phyloP scores from a whole-genome alignment of 2,113 vertebrate genomes.

The Lepus timidus region DNA sequence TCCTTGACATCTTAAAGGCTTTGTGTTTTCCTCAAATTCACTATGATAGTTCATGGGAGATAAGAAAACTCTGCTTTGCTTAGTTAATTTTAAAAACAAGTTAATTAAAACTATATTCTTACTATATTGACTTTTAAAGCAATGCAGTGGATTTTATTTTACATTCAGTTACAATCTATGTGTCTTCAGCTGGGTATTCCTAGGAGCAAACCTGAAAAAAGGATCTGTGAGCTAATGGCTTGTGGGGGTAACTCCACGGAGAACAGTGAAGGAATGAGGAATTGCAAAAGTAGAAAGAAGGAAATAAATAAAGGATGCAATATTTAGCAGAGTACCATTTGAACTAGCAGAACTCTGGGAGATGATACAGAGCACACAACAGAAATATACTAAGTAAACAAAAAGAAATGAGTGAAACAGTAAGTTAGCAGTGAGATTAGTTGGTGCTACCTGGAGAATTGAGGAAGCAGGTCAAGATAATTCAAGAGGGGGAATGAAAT shows the following conservation, averaged over 20 bases:
- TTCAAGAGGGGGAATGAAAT: background rate
- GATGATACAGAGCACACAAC: background rate
- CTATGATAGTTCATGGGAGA: background rate
- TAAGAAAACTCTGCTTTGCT: background rate
- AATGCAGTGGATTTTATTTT: background rate
- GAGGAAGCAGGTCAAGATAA: background rate
- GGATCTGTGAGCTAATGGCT: background rate
- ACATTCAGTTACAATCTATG: background rate
- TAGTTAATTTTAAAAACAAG: background rate
- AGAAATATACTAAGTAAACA: background rate
- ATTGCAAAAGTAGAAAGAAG: background rate
- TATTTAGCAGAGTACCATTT: background rate
- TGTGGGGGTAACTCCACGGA: background rate
- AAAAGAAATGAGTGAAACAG: background rate
- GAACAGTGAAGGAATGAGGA: background rate
- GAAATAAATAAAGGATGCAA: background rate
- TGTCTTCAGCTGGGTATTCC: background rate
- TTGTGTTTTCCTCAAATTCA: slow-evolving; percentile 11
- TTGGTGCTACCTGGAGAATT: background rate
- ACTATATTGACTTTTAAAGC: background rate
- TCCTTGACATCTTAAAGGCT: background rate
- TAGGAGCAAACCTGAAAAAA: background rate
- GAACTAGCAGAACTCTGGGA: background rate
- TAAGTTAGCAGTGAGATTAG: background rate
- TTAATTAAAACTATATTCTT: background rate